Evolutionary conservation across 2,113 vertebrate genomes (phyloP).

Genomic region (Sylvia atricapilla): DNA sequence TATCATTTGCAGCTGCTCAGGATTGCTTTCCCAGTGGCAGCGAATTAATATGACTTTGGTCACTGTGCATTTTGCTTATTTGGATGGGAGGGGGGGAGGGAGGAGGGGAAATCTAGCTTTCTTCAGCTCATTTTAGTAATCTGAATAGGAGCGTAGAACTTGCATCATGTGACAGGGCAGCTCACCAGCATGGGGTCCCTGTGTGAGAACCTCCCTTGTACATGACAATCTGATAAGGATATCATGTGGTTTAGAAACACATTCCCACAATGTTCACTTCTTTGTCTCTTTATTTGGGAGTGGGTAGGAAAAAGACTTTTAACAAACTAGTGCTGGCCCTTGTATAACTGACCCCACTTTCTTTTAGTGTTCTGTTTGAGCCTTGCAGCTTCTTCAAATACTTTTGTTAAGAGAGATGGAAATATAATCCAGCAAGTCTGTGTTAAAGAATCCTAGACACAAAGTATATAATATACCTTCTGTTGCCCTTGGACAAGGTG

Average conservation of each 20-base stretch:
- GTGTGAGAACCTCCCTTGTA: conserved; percentile 63
- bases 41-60: background rate
- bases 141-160: conserved; percentile 31
- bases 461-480: conserved; percentile 42
- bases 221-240: conserved; percentile 68
- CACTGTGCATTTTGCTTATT: background rate
- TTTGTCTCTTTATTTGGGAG: conserved; percentile 59
- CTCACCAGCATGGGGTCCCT: conserved; percentile 60
- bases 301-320: background rate
- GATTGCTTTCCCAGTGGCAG: background rate
- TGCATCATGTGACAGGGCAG: conserved; percentile 47
- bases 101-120: background rate
- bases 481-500: conserved; percentile 37
- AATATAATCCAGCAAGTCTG: conserved; percentile 43
- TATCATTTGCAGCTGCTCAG: conserved; percentile 1
- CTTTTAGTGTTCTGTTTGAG: background rate
- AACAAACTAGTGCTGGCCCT: background rate
- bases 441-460: conserved; percentile 33
- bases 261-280: conserved; percentile 54
- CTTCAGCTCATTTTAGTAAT: conserved; percentile 45
- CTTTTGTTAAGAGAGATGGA: conserved; percentile 23
- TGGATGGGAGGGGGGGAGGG: background rate
- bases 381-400: conserved; percentile 48
- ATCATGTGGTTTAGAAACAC: conserved; percentile 65
- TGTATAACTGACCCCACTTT: conserved; percentile 26